phyloP scores from a whole-genome alignment of 2,888 invertebrate species.

The Bombyx huttoni region DNA sequence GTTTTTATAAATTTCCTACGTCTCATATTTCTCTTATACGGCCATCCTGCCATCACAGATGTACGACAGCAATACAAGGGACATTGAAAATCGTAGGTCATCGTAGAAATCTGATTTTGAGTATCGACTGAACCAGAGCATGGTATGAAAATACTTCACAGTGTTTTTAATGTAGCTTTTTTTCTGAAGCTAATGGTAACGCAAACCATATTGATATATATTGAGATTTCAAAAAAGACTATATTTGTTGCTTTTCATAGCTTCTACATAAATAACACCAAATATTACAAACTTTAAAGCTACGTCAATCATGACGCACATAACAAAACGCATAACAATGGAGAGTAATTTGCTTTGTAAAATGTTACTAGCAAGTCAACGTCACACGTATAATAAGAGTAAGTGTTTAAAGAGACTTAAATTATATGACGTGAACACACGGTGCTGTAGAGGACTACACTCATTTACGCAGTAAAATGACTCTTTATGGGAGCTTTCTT shows the following conservation, averaged over 20 bases:
- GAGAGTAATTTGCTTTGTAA: slow-evolving; percentile 12
- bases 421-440: slow-evolving; percentile 27
- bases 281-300: neutral
- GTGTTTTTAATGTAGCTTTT: too few species aligned
- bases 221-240: too few species aligned
- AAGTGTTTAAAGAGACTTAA: slow-evolving; percentile 31
- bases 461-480: slow-evolving; percentile 23
- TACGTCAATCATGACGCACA: slow-evolving; percentile 1
- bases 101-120: too few species aligned
- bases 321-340: slow-evolving; percentile 4
- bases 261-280: neutral
- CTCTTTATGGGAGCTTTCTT: slow-evolving; percentile 22
- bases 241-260: neutral
- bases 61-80: too few species aligned
- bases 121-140: too few species aligned
- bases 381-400: slow-evolving; percentile 32
- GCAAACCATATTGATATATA: too few species aligned
- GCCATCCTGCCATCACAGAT: too few species aligned
- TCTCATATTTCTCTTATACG: too few species aligned
- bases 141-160: too few species aligned
- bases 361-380: slow-evolving; percentile 27
- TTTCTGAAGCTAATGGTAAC: too few species aligned
- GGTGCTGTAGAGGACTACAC: slow-evolving; percentile 4
- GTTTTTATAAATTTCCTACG: too few species aligned
- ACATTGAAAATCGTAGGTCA: too few species aligned